Evolutionary conservation across 92 coral and sea anemone genomes (phyloP).

Genomic region (Porites rus): DNA sequence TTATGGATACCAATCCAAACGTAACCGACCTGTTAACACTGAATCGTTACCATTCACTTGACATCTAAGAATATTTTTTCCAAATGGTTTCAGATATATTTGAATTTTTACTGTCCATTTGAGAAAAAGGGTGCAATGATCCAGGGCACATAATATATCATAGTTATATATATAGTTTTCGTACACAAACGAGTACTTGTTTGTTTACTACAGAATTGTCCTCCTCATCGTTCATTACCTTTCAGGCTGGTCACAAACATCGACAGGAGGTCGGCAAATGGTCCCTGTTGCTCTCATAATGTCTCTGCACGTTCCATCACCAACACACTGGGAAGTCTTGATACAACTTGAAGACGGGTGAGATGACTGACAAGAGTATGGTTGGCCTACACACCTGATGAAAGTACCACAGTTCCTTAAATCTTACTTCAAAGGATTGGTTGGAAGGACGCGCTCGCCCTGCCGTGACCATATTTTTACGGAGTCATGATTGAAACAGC

Average conservation of each 20-base stretch:
- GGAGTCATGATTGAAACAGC: no score
- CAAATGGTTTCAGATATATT: not conserved
- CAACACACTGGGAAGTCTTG: slow-evolving; percentile 73
- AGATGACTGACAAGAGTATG: slow-evolving; percentile 80
- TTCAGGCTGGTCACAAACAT: slow-evolving; percentile 82
- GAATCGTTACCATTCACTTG: not conserved
- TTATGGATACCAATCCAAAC: not conserved
- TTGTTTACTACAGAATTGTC: not conserved
- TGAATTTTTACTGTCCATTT: no score
- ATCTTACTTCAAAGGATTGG: not conserved
- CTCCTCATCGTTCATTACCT: slow-evolving; percentile 33
- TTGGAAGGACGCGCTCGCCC: no score
- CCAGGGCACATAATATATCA: no score
- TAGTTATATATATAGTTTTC: no score
- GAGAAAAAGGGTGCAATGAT: no score
- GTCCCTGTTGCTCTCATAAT: slow-evolving; percentile 68
- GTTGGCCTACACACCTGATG: slow-evolving; percentile 64
- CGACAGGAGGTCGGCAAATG: slow-evolving; percentile 77
- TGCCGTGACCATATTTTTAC: no score
- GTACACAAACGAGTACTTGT: no score
- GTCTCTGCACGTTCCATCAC: slow-evolving; percentile 79
- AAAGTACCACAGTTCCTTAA: not conserved
- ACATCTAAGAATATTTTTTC: not conserved
- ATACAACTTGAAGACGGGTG: slow-evolving; percentile 75
- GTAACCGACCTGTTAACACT: not conserved